phyloP scores from a whole-genome alignment of 2,113 vertebrate genomes.

The Oreochromis aureus region DNA sequence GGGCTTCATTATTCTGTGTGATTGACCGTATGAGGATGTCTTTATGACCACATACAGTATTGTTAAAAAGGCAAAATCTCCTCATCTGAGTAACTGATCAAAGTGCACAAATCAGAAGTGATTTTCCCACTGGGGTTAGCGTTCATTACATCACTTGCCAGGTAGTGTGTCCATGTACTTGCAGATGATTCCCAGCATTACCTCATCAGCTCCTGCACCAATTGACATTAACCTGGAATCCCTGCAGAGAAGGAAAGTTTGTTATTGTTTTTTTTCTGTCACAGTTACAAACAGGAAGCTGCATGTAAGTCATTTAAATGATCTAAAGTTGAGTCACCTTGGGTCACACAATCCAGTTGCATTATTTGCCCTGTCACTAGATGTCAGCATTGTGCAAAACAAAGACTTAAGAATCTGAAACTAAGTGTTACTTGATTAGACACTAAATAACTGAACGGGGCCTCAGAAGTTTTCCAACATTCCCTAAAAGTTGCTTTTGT shows the following conservation, averaged over 20 bases:
- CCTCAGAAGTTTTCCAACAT: neutral
- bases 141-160: constrained; percentile 53
- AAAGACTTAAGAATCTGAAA: neutral
- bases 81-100: neutral
- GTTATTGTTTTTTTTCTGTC: neutral
- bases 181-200: constrained; percentile 83
- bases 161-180: constrained; percentile 81
- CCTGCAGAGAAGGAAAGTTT: constrained; percentile 45
- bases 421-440: neutral
- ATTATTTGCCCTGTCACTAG: constrained; percentile 47
- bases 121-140: neutral
- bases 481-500: neutral
- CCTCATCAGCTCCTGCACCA: constrained; percentile 79
- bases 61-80: neutral
- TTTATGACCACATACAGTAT: neutral
- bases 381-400: constrained; percentile 40
- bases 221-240: constrained; percentile 75
- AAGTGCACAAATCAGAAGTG: neutral
- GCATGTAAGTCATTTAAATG: neutral
- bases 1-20: neutral
- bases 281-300: neutral
- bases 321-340: neutral
- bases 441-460: neutral
- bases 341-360: neutral
- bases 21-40: neutral